Base-by-base conservation (phyloP, 2,113 vertebrate species). In the Paradoxurus hermaphroditus region DNA sequence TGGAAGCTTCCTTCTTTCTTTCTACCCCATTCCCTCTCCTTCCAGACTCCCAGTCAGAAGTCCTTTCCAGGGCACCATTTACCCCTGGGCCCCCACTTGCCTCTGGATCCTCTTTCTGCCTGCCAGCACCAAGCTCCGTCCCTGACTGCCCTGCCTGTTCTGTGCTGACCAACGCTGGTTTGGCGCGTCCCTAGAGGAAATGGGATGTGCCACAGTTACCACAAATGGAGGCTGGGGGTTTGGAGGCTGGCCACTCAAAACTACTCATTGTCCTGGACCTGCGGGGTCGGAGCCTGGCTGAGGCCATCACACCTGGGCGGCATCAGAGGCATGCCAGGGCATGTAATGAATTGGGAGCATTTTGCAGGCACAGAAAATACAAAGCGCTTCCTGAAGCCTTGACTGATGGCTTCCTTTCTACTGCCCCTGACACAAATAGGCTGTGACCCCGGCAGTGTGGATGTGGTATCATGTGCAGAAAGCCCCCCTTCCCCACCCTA, bases 381-480 rank as follows among this genome's bases (percentile, higher is more conserved):
- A 65, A 72, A 98, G 97, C 87, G 27, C 84, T 85, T 95, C 85
- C 3, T 44, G 90, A 81, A 95, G 39, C 72, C 88, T 95, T 86
- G 90, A 83, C 84, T 94, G 83, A 94, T 91, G 95, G 72, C 31
- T 95, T 96, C 84, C 97, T 75, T 73, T 44, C 94, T 89, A 56
- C 65, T 89, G 95, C 98, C 96, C 94, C 53, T 10, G 63, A 98
- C 96, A 95, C 86, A 91, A 91, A 96, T 36, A 89, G 79, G 75
- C 2, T 41, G 90, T 46, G 94, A 96, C 95, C 86, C 73, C 75
- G 73, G 39, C 82, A 41, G 88, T 84, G 77, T 13, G 56, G 93
- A 92, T 92, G 84, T 44, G 92, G 94, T 72, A 36, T 78, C 85
- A 56, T 21, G 72, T 81, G 85, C 93, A 78, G 95, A 92, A 90